Base-by-base conservation (phyloP, 2,888 invertebrate species). In the Buathra laborator region DNA sequence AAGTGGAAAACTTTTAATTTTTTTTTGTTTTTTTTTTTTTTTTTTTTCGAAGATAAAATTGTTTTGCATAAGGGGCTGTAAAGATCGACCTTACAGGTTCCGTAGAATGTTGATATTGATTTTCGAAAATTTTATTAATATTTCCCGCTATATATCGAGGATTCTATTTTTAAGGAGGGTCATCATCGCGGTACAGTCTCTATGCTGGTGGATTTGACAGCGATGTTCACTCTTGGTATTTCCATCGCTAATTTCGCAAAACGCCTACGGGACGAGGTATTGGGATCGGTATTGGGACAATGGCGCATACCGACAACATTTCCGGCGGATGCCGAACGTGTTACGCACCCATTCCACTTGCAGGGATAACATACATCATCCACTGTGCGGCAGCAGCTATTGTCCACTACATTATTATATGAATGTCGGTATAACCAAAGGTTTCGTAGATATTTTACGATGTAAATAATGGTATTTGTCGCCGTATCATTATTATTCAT, bases 211-310 rank as follows among this genome's bases (percentile, higher is more conserved):
- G 56, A 56, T 56, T 12, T 56, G 24, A 56, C 4, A 4, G 56
- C 4, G 56, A 9, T 24, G 56, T 56, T 3, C 19, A 9, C 56
- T 24, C 19, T 43, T 24, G 76, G 76, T 44, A 81, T 70, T 68
- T 37, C 16, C 48, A 46, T 76, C 70, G 16, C 16, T 71, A 53
- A 64, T 71, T 37, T 29, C 16, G 5, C 4, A 71, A 44, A 62
- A 76, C 53, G 48, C 44, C 48, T 7, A 62, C 32, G 14, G 5
- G 6, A 14, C 29, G 29, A 32, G 29, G 62, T 62, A 62, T 62
- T 32, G 62, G 10, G 29, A 62, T 62, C 32, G 62, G 29, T 32
- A 62, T 62, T 32, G 29, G 62, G n/a, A 62, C 29, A 62, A 32
- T 29, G 29, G 32, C 7, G 62, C 14, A 62, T 62, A 29, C 62